These are phyloP conservation scores for Lasioglossum calceatum DNA, from an alignment of 2,888 invertebrate species.

Conservation along the genomic window DNA sequence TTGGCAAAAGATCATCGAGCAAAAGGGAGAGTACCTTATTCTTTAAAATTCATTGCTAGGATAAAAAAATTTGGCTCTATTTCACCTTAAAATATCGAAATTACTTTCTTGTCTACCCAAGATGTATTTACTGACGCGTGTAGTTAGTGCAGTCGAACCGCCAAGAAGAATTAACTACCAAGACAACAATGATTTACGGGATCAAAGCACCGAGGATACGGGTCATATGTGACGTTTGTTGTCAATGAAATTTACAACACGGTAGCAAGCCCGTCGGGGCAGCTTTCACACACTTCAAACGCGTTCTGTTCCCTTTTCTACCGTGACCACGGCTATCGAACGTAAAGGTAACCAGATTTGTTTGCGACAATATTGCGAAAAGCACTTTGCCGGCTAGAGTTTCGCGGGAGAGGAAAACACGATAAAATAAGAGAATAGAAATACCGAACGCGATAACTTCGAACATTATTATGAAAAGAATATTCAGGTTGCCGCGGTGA, in stretches of 20 bases:
- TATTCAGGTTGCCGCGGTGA: neutral
- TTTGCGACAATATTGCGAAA: neutral
- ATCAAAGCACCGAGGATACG: slow-evolving; percentile 27
- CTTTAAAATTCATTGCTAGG: too few species aligned
- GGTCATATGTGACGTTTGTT: slow-evolving; percentile 31
- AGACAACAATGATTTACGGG: slow-evolving; percentile 13
- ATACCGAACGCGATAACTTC: neutral
- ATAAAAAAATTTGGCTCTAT: too few species aligned
- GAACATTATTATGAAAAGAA: neutral
- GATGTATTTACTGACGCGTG: neutral
- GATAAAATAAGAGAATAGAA: neutral
- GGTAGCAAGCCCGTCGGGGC: slow-evolving; percentile 23
- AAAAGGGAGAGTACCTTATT: too few species aligned
- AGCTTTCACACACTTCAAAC: slow-evolving; percentile 45
- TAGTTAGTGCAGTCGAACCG: neutral
- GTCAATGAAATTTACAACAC: slow-evolving; percentile 51
- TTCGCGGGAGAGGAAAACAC: neutral
- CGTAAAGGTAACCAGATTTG: slow-evolving; percentile 30
- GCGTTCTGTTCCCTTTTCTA: slow-evolving; percentile 12
- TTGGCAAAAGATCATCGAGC: too few species aligned
- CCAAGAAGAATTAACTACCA: neutral
- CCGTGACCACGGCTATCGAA: slow-evolving; percentile 26
- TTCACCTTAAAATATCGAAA: too few species aligned
- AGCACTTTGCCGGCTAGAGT: neutral
- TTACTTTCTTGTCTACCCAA: too few species aligned